These are phyloP conservation scores for Dolichotis patagonum DNA, from an alignment of 2,113 vertebrate species.

Conservation along the genomic window DNA sequence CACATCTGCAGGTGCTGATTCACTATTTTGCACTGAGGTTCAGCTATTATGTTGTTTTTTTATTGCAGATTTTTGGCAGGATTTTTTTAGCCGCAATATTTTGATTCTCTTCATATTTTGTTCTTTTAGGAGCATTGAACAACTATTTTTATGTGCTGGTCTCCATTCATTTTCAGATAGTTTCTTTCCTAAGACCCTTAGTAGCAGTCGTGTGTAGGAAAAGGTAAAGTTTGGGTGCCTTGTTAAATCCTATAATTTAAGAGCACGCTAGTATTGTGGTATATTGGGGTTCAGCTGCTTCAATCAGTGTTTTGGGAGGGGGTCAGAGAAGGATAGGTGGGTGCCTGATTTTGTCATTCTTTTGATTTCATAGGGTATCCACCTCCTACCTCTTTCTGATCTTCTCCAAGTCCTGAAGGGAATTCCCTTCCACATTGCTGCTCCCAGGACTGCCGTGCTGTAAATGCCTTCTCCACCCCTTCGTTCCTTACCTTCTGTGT, in stretches of 20 bases:
- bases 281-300: background rate
- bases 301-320: background rate
- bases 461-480: background rate
- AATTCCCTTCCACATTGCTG: background rate
- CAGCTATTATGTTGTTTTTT: background rate
- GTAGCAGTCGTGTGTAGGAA: background rate
- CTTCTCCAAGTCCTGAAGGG: background rate
- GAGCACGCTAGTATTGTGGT: background rate
- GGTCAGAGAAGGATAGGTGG: background rate
- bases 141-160: background rate
- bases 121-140: background rate
- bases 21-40: background rate
- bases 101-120: background rate
- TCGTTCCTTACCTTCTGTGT: background rate
- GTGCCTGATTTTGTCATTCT: background rate
- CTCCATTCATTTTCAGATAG: background rate
- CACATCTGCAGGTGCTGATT: background rate
- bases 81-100: background rate
- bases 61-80: background rate
- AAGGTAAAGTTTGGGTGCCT: background rate
- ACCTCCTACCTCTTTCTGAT: background rate
- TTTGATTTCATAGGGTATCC: background rate
- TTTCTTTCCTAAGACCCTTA: background rate
- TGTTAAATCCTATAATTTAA: background rate
- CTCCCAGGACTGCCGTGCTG: background rate